These are phyloP conservation scores for Drosophila stalkeri DNA, from an alignment of 2,888 invertebrate genomes.

Conservation along the genomic window DNA sequence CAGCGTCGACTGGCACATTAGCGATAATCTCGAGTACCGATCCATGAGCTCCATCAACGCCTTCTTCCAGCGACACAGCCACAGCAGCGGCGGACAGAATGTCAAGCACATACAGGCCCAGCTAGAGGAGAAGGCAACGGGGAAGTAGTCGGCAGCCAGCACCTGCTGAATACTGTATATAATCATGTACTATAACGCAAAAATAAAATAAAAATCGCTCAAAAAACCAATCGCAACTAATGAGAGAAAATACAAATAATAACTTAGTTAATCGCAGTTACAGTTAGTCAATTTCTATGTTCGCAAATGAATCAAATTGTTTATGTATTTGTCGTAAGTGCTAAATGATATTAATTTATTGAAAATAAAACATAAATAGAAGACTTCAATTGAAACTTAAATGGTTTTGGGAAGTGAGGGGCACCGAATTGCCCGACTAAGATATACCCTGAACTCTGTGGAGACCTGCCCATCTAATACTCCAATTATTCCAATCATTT, in stretches of 20 bases:
- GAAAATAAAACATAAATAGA: slow-evolving; percentile 34
- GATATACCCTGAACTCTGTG: too few species aligned
- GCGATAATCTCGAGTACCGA: slow-evolving; percentile 90
- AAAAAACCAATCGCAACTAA: not conserved
- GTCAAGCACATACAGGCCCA: slow-evolving; percentile 84
- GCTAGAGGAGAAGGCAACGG: slow-evolving; percentile 82
- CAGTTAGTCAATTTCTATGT: slow-evolving; percentile 52
- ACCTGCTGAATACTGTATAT: slow-evolving; percentile 31
- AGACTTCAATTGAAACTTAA: not conserved
- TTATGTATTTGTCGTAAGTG: slow-evolving; percentile 70
- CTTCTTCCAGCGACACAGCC: slow-evolving; percentile 90
- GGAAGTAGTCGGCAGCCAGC: slow-evolving; percentile 49
- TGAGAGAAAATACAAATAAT: slow-evolving; percentile 15
- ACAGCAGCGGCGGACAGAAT: slow-evolving; percentile 74
- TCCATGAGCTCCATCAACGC: slow-evolving; percentile 93
- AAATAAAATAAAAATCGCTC: not conserved
- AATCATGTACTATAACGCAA: slow-evolving; percentile 36
- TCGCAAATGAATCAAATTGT: slow-evolving; percentile 53
- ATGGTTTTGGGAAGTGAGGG: not conserved
- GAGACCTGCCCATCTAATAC: too few species aligned
- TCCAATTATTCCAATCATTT: too few species aligned
- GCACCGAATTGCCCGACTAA: too few species aligned
- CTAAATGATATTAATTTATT: slow-evolving; percentile 65
- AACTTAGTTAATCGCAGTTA: slow-evolving; percentile 44
- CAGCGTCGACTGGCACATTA: slow-evolving; percentile 91